Conservation (phyloP, 2,797 vertebrate genomes). For the Orientallactaga sibirica region DNA sequence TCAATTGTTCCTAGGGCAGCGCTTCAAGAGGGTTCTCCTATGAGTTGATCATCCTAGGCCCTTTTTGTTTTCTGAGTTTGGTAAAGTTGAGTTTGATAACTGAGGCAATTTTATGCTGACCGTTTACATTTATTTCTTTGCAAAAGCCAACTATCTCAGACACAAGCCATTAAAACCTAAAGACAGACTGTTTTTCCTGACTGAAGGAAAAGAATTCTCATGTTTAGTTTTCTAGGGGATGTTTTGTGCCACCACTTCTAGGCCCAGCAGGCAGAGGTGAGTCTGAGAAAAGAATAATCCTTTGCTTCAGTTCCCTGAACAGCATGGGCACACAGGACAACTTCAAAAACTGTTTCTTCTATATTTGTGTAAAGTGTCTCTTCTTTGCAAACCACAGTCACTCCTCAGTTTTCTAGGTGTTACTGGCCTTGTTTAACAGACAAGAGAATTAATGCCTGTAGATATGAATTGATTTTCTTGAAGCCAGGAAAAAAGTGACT, state of each 20-base stretch:
- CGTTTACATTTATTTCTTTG: background rate
- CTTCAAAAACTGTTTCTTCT: background rate
- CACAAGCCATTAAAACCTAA: background rate
- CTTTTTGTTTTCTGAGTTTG: background rate
- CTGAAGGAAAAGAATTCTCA: background rate
- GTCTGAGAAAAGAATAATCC: background rate
- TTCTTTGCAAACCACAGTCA: background rate
- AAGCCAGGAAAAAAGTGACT: background rate
- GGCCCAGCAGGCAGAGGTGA: background rate
- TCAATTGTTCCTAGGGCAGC: fast-evolving
- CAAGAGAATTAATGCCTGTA: background rate
- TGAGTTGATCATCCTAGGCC: background rate
- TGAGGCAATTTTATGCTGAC: background rate
- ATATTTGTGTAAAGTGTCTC: background rate
- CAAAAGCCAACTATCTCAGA: background rate
- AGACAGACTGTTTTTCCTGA: background rate
- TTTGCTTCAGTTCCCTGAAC: background rate
- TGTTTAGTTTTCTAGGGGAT: background rate
- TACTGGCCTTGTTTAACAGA: background rate
- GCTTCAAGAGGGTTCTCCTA: background rate
- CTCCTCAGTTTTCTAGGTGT: background rate
- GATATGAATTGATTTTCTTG: background rate
- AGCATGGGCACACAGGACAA: background rate
- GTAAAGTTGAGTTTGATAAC: background rate
- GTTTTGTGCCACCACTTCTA: background rate